phyloP scores from a whole-genome alignment of 1,140 invertebrate species.

The Neodiprion virginianus region DNA sequence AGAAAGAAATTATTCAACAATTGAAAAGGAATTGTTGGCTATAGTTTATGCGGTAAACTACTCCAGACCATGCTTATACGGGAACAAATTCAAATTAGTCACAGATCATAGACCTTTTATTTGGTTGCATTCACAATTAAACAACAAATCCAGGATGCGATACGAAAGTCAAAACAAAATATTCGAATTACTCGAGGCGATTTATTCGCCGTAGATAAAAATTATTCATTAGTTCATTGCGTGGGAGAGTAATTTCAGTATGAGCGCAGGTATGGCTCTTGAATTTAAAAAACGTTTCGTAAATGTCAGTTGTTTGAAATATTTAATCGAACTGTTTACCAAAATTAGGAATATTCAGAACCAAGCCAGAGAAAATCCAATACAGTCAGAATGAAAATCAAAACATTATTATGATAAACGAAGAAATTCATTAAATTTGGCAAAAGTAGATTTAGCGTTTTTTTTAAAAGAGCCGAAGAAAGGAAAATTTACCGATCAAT shows the following conservation, averaged over 20 bases:
- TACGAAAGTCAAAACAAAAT: constrained; percentile 47
- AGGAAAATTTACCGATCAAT: constrained; percentile 17
- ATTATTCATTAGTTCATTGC: neutral
- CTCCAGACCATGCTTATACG: constrained; percentile 23
- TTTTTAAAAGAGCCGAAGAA: constrained; percentile 17
- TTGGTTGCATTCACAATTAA: constrained; percentile 38
- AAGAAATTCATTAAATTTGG: constrained; percentile 15
- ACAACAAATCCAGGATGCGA: constrained; percentile 34
- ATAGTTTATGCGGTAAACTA: constrained; percentile 6
- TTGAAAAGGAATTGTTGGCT: constrained; percentile 35
- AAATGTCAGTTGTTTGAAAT: no score
- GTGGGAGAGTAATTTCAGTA: neutral
- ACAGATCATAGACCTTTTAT: constrained; percentile 42
- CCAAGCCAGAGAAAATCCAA: constrained; percentile 11
- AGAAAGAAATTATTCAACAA: constrained; percentile 49
- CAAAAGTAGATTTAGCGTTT: constrained; percentile 20
- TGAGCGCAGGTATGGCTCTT: neutral
- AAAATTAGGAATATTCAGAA: neutral
- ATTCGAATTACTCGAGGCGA: no score
- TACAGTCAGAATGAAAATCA: neutral
- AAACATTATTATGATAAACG: constrained; percentile 22
- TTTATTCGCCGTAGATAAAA: no score
- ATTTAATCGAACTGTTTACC: no score
- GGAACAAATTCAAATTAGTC: constrained; percentile 19
- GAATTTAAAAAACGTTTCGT: no score